Percentiles rank a stretch among this genome's conserved stretches.
These are phyloP conservation scores for Ischnus inquisitorius DNA, from an alignment of 2,888 invertebrate genomes.

Conservation along the genomic window DNA sequence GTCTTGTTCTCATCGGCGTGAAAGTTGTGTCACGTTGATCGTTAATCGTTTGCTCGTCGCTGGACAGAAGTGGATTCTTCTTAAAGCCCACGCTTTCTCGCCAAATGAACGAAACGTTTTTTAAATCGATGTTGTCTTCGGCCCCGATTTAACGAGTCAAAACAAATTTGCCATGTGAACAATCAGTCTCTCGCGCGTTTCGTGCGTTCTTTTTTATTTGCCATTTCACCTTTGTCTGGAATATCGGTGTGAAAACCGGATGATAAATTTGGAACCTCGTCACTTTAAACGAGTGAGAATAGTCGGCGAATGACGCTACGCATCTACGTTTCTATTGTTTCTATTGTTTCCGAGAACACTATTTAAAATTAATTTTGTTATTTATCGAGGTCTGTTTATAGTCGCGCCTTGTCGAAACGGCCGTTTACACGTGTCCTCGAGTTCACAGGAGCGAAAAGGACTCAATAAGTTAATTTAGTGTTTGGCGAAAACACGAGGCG, in stretches of 20 bases:
- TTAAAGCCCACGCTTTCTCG: conserved; percentile 19
- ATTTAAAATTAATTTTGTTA: conserved; percentile 33
- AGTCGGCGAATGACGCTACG: conserved; percentile 20
- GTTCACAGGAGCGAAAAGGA: conserved; percentile 41
- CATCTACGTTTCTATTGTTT: neutral
- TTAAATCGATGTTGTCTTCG: conserved; percentile 43
- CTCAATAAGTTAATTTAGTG: conserved; percentile 5
- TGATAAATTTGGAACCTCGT: conserved; percentile 27
- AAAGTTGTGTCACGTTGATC: neutral
- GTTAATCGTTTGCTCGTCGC: neutral
- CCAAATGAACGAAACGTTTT: neutral
- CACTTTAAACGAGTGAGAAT: conserved; percentile 17
- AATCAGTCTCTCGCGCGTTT: conserved; percentile 2
- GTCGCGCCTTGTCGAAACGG: conserved; percentile 1
- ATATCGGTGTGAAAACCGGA: conserved; percentile 25
- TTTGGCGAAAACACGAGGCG: neutral
- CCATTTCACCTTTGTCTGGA: neutral
- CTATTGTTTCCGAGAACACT: neutral
- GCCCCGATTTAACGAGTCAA: conserved; percentile 40
- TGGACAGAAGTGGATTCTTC: conserved; percentile 6
- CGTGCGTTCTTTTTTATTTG: neutral
- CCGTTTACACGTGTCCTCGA: neutral
- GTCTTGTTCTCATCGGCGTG: neutral
- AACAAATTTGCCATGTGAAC: conserved; percentile 25
- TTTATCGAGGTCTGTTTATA: conserved; percentile 1